A percentile compares a stretch with the other conserved stretches of the same genome.
Evolutionary conservation across 37 sponge, comb jelly and placozoan genomes (phyloP).

Genomic region (Ephydatia muelleri): DNA sequence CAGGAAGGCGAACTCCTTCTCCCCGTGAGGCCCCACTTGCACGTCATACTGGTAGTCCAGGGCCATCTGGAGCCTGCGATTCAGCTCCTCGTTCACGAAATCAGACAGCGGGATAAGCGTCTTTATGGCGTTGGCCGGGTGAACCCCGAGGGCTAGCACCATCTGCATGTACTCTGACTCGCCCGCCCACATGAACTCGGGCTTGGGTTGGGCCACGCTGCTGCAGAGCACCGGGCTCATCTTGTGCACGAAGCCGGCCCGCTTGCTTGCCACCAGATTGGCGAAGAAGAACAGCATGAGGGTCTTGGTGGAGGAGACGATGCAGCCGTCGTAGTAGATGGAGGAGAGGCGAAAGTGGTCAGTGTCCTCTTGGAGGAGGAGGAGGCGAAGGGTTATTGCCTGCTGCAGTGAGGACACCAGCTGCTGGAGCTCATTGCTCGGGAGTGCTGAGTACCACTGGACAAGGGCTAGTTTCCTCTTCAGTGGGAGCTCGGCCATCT

Average conservation of each 20-base stretch:
- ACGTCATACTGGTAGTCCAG: constrained; percentile 44
- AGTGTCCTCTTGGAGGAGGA: constrained; percentile 39
- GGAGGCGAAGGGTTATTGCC: constrained; percentile 51
- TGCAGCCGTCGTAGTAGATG: constrained; percentile 26
- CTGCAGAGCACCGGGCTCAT: constrained; percentile 12
- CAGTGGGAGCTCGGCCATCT: constrained; percentile 26
- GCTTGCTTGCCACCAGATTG: constrained; percentile 64
- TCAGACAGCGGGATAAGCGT: constrained; percentile 46
- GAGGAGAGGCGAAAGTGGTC: neutral
- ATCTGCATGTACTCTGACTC: constrained; percentile 41
- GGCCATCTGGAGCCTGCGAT: constrained; percentile 52
- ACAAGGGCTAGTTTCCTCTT: constrained; percentile 55
- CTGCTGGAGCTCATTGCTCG: constrained; percentile 37
- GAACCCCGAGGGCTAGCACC: constrained; percentile 34
- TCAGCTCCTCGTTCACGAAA: constrained; percentile 87
- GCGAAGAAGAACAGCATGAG: constrained; percentile 79
- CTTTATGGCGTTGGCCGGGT: constrained; percentile 61
- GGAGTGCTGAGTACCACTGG: constrained; percentile 59
- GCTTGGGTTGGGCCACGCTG: constrained; percentile 22
- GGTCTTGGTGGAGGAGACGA: constrained; percentile 45
- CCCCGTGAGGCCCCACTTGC: neutral
- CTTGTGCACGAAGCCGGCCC: constrained; percentile 36
- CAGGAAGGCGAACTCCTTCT: constrained; percentile 70
- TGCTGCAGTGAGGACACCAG: constrained; percentile 68
- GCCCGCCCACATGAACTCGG: constrained; percentile 23